A percentile compares a stretch with the other conserved stretches of the same genome.
phyloP scores from a whole-genome alignment of 2,888 invertebrate genomes.

The Lepidocyrtinus sp. region DNA sequence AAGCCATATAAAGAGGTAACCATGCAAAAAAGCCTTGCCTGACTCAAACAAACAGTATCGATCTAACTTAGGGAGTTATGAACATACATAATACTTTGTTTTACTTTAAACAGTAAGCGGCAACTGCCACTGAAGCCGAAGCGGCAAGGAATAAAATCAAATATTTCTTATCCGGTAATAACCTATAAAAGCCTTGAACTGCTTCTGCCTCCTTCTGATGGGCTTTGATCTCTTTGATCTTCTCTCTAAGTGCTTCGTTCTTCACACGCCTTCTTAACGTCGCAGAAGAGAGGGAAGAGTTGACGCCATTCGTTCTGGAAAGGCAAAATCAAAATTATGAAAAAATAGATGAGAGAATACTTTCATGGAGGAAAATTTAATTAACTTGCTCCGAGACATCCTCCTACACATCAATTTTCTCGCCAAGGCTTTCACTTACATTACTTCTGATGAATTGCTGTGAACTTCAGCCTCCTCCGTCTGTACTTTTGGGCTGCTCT shows the following conservation, averaged over 20 bases:
- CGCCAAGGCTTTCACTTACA: constrained; percentile 38
- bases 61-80: constrained; percentile 21
- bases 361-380: constrained; percentile 34
- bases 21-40: constrained; percentile 42
- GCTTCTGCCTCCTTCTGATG: constrained; percentile 69
- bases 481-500: constrained; percentile 15
- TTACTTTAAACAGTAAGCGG: constrained; percentile 57
- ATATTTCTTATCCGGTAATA: constrained; percentile 68
- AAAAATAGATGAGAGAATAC: constrained; percentile 15
- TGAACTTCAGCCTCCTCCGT: not conserved
- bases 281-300: constrained; percentile 21
- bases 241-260: constrained; percentile 66
- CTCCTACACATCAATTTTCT: not conserved
- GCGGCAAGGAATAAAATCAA: constrained; percentile 63
- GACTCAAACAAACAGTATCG: constrained; percentile 26
- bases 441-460: constrained; percentile 36
- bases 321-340: not conserved
- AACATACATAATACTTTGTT: constrained; percentile 47
- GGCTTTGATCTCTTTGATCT: constrained; percentile 69
- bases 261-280: constrained; percentile 64
- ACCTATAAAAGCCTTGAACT: constrained; percentile 69
- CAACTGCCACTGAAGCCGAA: constrained; percentile 58
- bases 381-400: constrained; percentile 11
- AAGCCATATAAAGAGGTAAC: constrained; percentile 31
- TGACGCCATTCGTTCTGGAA: constrained; percentile 67